Percentiles rank a stretch among this genome's conserved stretches.
These are phyloP conservation scores for Drosophila ficusphila DNA, from an alignment of 1,140 invertebrate genomes.

Conservation along the genomic window DNA sequence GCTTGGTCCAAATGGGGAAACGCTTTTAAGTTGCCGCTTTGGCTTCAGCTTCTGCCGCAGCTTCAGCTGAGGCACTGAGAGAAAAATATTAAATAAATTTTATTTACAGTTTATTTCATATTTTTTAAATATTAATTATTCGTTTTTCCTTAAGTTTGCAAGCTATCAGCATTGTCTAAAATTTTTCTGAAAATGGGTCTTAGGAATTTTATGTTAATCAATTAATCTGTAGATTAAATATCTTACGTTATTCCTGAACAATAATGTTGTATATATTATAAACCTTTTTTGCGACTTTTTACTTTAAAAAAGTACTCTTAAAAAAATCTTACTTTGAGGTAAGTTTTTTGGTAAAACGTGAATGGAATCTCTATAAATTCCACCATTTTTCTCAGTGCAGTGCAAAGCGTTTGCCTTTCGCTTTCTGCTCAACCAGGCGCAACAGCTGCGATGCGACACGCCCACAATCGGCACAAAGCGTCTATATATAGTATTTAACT, in stretches of 20 bases:
- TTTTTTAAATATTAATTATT: no score
- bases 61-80: background rate
- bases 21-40: slow-evolving; percentile 64
- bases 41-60: background rate
- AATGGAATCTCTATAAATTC: background rate
- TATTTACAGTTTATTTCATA: background rate
- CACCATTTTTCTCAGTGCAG: slow-evolving; percentile 1
- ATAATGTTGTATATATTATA: no score
- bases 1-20: slow-evolving; percentile 34
- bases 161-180: no score
- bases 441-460: slow-evolving; percentile 69
- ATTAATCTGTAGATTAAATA: no score
- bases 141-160: no score
- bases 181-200: no score
- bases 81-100: background rate
- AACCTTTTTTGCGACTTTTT: no score
- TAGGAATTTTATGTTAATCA: no score
- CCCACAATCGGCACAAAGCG: slow-evolving; percentile 42
- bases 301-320: no score
- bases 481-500: slow-evolving; percentile 43
- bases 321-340: no score
- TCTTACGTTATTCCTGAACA: no score
- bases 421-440: slow-evolving; percentile 76
- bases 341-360: no score
- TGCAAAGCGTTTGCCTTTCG: slow-evolving; percentile 58